Conservation (phyloP, 2,888 invertebrate species). For the Bugula neritina region DNA sequence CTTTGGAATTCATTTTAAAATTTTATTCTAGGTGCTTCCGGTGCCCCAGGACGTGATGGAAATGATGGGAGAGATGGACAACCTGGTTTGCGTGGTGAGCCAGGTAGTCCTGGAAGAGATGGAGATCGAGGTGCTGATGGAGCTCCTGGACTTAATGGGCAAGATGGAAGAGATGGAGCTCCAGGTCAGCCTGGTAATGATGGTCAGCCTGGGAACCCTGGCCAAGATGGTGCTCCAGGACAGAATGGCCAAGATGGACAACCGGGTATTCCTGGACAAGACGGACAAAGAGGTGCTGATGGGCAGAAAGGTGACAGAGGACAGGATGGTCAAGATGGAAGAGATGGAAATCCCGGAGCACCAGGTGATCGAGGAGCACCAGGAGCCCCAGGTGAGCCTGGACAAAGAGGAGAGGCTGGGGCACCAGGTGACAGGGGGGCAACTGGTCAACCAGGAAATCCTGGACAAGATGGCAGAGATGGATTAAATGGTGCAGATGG, state of each 20-base stretch:
- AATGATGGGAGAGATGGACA: background rate
- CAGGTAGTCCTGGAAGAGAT: slow-evolving; percentile 32
- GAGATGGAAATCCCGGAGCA: slow-evolving; percentile 26
- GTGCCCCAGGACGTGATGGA: slow-evolving; percentile 28
- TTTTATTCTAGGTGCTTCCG: slow-evolving; percentile 17
- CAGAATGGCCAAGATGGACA: slow-evolving; percentile 30
- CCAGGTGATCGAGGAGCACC: slow-evolving; percentile 27
- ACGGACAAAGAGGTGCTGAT: slow-evolving; percentile 30
- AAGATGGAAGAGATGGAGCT: slow-evolving; percentile 28
- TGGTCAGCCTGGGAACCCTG: slow-evolving; percentile 30
- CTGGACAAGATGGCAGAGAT: slow-evolving; percentile 4
- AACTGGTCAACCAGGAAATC: slow-evolving; percentile 2
- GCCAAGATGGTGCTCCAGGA: slow-evolving; percentile 30
- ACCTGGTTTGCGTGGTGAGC: slow-evolving; percentile 32
- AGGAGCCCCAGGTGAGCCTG: slow-evolving; percentile 13
- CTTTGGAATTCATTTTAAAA: too few species aligned
- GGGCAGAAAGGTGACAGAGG: slow-evolving; percentile 30
- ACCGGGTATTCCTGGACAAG: slow-evolving; percentile 32
- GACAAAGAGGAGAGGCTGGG: slow-evolving; percentile 23
- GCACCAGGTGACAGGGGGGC: slow-evolving; percentile 15
- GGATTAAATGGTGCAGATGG: background rate
- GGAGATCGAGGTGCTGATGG: slow-evolving; percentile 30
- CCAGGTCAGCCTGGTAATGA: slow-evolving; percentile 29
- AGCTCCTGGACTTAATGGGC: slow-evolving; percentile 28
- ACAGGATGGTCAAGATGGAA: slow-evolving; percentile 24